Evolutionary conservation across 1,140 invertebrate species (phyloP).

Genomic region (Drosophila aff.): DNA sequence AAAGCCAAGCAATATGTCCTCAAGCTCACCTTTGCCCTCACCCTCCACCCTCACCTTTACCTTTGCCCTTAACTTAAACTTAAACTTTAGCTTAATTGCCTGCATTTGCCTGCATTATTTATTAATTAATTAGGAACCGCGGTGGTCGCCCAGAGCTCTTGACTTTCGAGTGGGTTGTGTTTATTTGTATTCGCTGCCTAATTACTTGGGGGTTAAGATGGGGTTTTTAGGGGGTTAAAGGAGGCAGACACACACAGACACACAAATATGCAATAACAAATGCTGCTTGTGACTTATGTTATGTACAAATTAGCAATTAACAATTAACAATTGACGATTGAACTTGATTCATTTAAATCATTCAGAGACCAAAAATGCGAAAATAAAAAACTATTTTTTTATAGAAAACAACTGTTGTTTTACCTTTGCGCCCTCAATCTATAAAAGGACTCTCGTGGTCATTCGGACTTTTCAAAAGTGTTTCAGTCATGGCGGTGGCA

Average conservation of each 20-base stretch:
- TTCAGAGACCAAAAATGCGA: constrained; percentile 65
- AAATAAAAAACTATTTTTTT: constrained; percentile 71
- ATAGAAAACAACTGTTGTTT: constrained; percentile 46
- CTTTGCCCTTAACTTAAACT: constrained; percentile 17
- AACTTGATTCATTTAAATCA: constrained; percentile 59
- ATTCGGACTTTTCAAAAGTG: not conserved
- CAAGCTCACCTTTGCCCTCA: not conserved
- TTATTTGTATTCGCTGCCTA: constrained; percentile 22
- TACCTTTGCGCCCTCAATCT: not conserved
- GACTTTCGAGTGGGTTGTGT: constrained; percentile 6
- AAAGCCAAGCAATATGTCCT: constrained; percentile 22
- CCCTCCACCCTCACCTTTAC: not conserved
- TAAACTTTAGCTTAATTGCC: constrained; percentile 46
- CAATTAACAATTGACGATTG: constrained; percentile 58
- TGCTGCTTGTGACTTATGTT: constrained; percentile 80
- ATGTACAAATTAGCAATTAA: constrained; percentile 83
- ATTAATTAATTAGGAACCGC: constrained; percentile 39
- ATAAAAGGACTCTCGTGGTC: constrained; percentile 15
- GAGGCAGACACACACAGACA: not conserved
- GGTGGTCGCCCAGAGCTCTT: not conserved
- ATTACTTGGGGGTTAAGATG: constrained; percentile 7
- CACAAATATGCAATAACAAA: constrained; percentile 68
- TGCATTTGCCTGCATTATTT: constrained; percentile 44
- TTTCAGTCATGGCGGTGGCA: constrained; percentile 4
- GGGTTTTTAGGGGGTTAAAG: not conserved